These are phyloP conservation scores for Sula dactylatra DNA, from an alignment of 2,113 vertebrate genomes.

Conservation along the genomic window DNA sequence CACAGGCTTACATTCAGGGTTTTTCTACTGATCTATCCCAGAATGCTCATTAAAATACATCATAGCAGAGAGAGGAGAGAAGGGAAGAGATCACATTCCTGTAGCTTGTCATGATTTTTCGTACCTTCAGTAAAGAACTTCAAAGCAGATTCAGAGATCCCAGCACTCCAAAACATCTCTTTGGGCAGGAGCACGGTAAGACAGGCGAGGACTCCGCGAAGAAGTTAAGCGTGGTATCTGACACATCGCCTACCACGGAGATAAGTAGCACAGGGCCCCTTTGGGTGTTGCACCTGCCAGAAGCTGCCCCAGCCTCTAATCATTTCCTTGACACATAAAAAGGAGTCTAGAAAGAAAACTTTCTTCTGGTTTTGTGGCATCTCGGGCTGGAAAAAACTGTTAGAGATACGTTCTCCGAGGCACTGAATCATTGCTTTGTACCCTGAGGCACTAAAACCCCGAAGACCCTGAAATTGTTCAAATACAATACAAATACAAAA, in stretches of 20 bases:
- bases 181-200: not conserved
- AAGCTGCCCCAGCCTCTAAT: not conserved
- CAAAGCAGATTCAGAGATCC: not conserved
- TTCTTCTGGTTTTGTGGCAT: not conserved
- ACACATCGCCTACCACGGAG: accelerated
- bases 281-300: not conserved
- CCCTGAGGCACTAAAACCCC: not conserved
- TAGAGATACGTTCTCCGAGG: not conserved
- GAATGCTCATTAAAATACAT: not conserved
- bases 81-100: not conserved
- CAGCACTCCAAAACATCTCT: not conserved
- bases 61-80: not conserved
- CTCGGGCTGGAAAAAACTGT: not conserved
- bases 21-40: not conserved
- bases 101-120: not conserved
- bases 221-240: not conserved
- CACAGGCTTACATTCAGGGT: not conserved
- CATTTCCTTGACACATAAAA: not conserved
- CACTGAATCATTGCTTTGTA: not conserved
- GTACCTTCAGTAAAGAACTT: not conserved
- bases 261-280: not conserved
- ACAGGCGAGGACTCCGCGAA: not conserved
- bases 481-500: not conserved
- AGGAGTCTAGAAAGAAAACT: not conserved
- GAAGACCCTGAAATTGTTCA: not conserved